Evolutionary conservation across 2,113 vertebrate species (phyloP), one percentile per base, ranked within the genome.

Genomic region (Agelaius phoeniceus): DNA sequence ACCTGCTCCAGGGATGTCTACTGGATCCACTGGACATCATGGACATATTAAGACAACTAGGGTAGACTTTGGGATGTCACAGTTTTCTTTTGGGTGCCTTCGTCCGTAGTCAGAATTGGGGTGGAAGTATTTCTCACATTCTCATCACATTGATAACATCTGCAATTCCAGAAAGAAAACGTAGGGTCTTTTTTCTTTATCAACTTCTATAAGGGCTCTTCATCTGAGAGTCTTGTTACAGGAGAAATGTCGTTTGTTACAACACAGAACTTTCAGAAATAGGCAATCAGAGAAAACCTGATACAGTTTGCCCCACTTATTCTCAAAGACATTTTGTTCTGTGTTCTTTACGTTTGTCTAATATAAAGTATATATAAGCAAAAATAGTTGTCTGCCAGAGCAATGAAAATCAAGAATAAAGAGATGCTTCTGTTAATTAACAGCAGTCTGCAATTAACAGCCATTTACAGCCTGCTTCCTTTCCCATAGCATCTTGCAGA

Each of bases 161-260:
- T 65, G 41, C n/a, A 79, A 33, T 41, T 62, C 17, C 26, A 86
- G 35, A 68, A 79, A 84, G 23, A 57, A n/a, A 85, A 82, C 0
- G 0, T 26, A 14, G 3, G 28, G n/a, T 44, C 7, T 19, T 65
- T 35, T 44, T 48, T 58, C 1, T 18, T 58, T 54, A 58, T 55
- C 31, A 33, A 0, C 1, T 49, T 59, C 16, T 33, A 2, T 27
- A 58, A 69, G 1, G 8, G 11, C 19, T 82, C 54, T 52, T 61
- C 12, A 41, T 44, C 20, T 31, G 6, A 82, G 48, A 63, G 39
- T 22, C 41, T 33, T 77, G 2, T 54, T 68, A 22, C 8, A 46
- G 24, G 2, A 3, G 24, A 76, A 86, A 58, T 1, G 2, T 26
- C 15, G 43, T 43, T n/a, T 71, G 17, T 28, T 54, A 23, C 44